Evolutionary conservation across 2,797 vertebrate genomes (phyloP).

Genomic region (Odontamblyopus rebecca): DNA sequence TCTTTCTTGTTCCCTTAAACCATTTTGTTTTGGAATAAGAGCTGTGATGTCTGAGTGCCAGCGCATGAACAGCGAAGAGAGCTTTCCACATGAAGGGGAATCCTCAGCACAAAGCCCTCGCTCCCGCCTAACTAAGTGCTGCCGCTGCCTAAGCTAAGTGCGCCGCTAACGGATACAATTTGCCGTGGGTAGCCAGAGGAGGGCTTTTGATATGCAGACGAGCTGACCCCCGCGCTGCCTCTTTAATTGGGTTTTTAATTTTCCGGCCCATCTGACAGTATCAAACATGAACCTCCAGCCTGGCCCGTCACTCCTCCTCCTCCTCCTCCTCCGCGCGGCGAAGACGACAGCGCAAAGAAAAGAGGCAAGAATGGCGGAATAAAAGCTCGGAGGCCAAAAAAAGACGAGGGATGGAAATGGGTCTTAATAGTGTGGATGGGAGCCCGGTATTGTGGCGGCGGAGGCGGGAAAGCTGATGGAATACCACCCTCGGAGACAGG

Average conservation of each 20-base stretch:
- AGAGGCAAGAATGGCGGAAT: slow-evolving; percentile 49
- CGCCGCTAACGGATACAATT: slow-evolving; percentile 99
- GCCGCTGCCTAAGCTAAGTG: slow-evolving; percentile 97
- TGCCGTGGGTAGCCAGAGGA: slow-evolving; percentile 97
- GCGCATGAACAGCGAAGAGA: slow-evolving; percentile 79
- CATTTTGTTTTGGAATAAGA: neutral
- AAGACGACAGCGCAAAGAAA: slow-evolving; percentile 64
- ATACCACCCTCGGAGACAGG: slow-evolving; percentile 73
- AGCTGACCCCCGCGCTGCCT: slow-evolving; percentile 97
- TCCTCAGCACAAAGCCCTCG: slow-evolving; percentile 85
- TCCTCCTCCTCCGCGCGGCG: slow-evolving; percentile 50
- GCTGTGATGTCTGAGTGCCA: slow-evolving; percentile 58
- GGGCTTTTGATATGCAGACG: slow-evolving; percentile 99
- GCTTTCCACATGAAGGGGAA: slow-evolving; percentile 93
- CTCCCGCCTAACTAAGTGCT: slow-evolving; percentile 94
- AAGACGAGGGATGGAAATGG: slow-evolving; percentile 72
- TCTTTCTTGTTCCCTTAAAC: slow-evolving; percentile 53
- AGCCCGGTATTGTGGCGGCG: slow-evolving; percentile 62
- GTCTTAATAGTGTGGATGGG: slow-evolving; percentile 67
- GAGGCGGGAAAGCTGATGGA: slow-evolving; percentile 61
- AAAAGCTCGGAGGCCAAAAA: slow-evolving; percentile 54
- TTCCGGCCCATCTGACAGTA: slow-evolving; percentile 99
- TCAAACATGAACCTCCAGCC: slow-evolving; percentile 99
- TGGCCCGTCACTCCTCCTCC: slow-evolving; percentile 72
- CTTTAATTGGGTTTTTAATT: slow-evolving; percentile 99